phyloP scores from a whole-genome alignment of 2,797 vertebrate species.

The Numenius phaeopus region DNA sequence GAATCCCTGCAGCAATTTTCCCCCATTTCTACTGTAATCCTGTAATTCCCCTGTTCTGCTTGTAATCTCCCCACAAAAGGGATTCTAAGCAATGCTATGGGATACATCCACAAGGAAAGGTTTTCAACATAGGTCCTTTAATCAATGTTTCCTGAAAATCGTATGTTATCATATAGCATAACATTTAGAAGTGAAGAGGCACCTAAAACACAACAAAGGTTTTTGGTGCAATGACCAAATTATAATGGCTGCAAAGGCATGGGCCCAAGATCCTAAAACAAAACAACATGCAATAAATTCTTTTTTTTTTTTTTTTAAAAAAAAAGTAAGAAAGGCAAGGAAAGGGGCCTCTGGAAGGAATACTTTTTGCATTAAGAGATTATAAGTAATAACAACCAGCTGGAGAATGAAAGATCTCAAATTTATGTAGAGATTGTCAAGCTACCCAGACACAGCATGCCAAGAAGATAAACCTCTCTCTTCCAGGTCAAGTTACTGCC shows the following conservation, averaged over 20 bases:
- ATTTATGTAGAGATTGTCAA: slow-evolving; percentile 52
- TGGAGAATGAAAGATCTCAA: slow-evolving; percentile 63
- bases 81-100: neutral
- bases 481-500: slow-evolving; percentile 67
- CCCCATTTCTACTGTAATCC: neutral
- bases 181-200: neutral
- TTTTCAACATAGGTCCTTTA: neutral
- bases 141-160: neutral
- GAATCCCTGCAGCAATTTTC: neutral
- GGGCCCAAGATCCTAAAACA: neutral
- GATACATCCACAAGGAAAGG: neutral
- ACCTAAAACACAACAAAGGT: neutral
- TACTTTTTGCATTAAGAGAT: slow-evolving; percentile 68
- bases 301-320: neutral
- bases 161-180: neutral
- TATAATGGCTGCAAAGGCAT: neutral
- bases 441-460: slow-evolving; percentile 45
- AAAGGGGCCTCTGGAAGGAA: slow-evolving; percentile 48
- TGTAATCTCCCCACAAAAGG: neutral
- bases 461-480: slow-evolving; percentile 62
- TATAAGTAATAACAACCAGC: slow-evolving; percentile 67
- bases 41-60: neutral
- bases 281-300: neutral
- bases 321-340: slow-evolving; percentile 9
- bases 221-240: neutral